Conservation (phyloP, 2,113 vertebrate species). For the human (Homo sapiens) region DNA sequence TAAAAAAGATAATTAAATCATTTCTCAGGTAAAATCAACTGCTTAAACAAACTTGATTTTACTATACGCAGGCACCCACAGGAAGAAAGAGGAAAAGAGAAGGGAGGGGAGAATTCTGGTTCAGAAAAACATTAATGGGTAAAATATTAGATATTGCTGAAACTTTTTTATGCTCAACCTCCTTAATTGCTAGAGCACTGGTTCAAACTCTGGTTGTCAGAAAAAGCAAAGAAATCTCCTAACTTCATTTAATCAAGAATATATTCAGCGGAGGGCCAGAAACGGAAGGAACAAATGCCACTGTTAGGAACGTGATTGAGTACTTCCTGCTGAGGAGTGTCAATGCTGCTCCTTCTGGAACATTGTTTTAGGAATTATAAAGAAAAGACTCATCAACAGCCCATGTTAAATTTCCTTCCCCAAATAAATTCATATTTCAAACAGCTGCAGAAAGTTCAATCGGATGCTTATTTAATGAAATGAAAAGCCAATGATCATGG, state of each 20-base stretch:
- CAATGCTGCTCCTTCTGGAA: slow-evolving; percentile 49
- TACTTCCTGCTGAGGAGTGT: neutral
- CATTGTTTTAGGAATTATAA: neutral
- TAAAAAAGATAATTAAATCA: slow-evolving; percentile 26
- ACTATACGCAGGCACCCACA: neutral
- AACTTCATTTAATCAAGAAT: slow-evolving; percentile 10
- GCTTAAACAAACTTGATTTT: slow-evolving; percentile 1
- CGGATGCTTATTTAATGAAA: slow-evolving; percentile 48
- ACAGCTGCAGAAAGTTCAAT: slow-evolving; percentile 63
- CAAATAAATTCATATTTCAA: slow-evolving; percentile 70
- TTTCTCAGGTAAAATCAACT: neutral
- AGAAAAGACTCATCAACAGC: slow-evolving; percentile 43
- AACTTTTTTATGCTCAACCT: neutral
- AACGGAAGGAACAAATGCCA: neutral
- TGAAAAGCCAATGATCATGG: slow-evolving; percentile 47
- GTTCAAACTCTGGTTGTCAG: neutral
- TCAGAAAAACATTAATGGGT: neutral
- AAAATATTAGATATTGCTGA: neutral
- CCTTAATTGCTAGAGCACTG: neutral
- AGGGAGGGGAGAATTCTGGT: neutral
- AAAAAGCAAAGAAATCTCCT: neutral
- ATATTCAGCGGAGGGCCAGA: neutral
- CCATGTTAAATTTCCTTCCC: slow-evolving; percentile 47
- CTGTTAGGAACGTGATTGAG: slow-evolving; percentile 32
- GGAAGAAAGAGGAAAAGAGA: neutral